phyloP scores from a whole-genome alignment of 2,797 vertebrate species.

The Salmo trutta region DNA sequence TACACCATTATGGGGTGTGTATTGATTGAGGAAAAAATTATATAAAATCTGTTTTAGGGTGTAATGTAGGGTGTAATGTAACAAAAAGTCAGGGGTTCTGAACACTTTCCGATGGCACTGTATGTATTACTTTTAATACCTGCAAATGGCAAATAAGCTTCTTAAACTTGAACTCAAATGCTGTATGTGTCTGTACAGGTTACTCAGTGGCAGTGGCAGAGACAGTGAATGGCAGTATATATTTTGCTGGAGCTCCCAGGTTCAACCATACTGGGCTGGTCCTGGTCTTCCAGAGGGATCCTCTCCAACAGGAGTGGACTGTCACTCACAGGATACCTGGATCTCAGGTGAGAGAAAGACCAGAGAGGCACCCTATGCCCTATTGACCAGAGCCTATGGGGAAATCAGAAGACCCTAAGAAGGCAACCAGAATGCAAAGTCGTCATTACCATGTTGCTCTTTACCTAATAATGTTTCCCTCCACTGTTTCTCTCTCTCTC shows the following conservation, averaged over 20 bases:
- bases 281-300: constrained; percentile 41
- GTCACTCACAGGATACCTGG: constrained; percentile 37
- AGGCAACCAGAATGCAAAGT: background rate
- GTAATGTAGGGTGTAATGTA: too few species aligned
- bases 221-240: constrained; percentile 25
- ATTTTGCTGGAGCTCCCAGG: constrained; percentile 52
- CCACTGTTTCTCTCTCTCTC: constrained; percentile 2
- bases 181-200: constrained; percentile 32
- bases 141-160: too few species aligned
- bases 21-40: too few species aligned
- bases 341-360: constrained; percentile 34
- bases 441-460: background rate
- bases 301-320: constrained; percentile 21
- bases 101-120: too few species aligned
- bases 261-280: constrained; percentile 50
- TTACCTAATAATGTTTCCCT: background rate
- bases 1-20: too few species aligned
- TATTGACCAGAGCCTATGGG: background rate
- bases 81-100: too few species aligned
- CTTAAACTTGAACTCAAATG: background rate
- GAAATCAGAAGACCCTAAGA: background rate
- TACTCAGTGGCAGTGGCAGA: constrained; percentile 44
- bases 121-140: too few species aligned
- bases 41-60: too few species aligned
- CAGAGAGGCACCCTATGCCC: background rate